These are phyloP conservation scores for Colistium nudipinnis DNA, from an alignment of 2,113 vertebrate genomes.

Conservation along the genomic window DNA sequence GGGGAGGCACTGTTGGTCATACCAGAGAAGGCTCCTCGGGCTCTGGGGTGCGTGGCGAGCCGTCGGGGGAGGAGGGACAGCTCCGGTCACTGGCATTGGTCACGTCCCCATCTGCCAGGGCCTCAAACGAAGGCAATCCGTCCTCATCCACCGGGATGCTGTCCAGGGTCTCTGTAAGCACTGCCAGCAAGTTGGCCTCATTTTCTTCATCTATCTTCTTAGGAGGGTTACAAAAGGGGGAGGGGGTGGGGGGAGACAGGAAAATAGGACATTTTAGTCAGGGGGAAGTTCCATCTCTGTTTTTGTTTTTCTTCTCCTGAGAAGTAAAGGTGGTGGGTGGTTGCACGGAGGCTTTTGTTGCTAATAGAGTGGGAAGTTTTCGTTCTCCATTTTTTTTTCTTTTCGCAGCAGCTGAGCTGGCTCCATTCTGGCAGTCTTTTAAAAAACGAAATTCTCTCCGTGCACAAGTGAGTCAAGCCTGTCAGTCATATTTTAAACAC, in stretches of 20 bases:
- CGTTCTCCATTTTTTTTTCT: constrained; percentile 39
- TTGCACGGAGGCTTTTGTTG: constrained; percentile 57
- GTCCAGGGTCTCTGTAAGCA: constrained; percentile 99
- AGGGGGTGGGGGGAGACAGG: constrained; percentile 35
- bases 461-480: constrained; percentile 79
- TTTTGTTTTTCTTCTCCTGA: constrained; percentile 43
- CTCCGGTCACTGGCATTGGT: constrained; percentile 95
- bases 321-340: constrained; percentile 53
- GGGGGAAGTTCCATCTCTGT: constrained; percentile 58
- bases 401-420: constrained; percentile 57
- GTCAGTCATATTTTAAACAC: constrained; percentile 83
- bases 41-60: constrained; percentile 92
- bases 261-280: constrained; percentile 81
- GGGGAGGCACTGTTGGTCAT: constrained; percentile 81
- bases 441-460: constrained; percentile 74
- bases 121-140: constrained; percentile 99
- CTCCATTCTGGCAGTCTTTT: constrained; percentile 65
- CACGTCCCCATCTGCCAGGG: constrained; percentile 98
- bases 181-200: constrained; percentile 98
- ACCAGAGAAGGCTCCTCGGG: constrained; percentile 98
- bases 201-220: constrained; percentile 99
- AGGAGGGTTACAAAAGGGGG: constrained; percentile 58
- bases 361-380: constrained; percentile 62
- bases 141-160: constrained; percentile 99
- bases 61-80: constrained; percentile 92